phyloP scores from a whole-genome alignment of 1,140 invertebrate species.

The Ostrea denselamellosa region DNA sequence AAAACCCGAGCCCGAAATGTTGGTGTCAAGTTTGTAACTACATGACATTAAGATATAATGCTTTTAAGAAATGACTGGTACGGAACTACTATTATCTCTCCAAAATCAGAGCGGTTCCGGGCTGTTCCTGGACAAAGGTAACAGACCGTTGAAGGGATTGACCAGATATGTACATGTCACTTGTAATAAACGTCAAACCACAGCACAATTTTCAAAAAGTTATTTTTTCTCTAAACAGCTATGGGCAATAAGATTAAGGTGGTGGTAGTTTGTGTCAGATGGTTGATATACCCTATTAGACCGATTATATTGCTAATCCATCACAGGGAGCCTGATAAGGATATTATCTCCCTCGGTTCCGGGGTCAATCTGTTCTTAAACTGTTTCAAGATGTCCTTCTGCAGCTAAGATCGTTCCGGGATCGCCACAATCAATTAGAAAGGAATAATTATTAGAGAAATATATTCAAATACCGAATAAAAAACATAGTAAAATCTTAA shows the following conservation, averaged over 20 bases:
- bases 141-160: not conserved
- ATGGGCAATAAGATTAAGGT: not conserved
- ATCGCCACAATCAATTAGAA: not conserved
- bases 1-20: not conserved
- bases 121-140: not conserved
- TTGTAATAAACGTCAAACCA: not conserved
- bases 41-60: not conserved
- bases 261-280: not conserved
- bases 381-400: not conserved
- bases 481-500: no score
- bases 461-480: no score
- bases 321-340: not conserved
- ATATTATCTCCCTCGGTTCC: not conserved
- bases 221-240: constrained; percentile 34
- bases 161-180: constrained; percentile 15
- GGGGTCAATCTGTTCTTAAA: not conserved
- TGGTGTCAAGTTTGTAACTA: not conserved
- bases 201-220: not conserved
- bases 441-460: not conserved
- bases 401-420: not conserved
- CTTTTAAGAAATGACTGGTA: constrained; percentile 15
- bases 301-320: constrained; percentile 31
- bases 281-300: constrained; percentile 9
- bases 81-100: not conserved
- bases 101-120: constrained; percentile 19